phyloP scores from a whole-genome alignment of 2,888 invertebrate genomes.

The Acrobasis consociella region DNA sequence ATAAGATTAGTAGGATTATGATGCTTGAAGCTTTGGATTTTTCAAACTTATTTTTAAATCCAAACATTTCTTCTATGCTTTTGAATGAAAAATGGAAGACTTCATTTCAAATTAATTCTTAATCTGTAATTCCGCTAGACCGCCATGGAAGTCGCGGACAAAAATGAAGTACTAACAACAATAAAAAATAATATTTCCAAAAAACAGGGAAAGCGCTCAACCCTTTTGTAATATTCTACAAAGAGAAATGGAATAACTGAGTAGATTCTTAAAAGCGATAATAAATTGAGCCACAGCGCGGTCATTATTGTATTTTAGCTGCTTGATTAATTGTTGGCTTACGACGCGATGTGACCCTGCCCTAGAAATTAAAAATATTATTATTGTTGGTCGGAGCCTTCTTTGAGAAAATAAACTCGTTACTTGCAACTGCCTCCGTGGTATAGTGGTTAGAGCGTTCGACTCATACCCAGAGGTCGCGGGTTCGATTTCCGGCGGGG shows the following conservation, averaged over 20 bases:
- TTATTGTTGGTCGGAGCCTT: neutral
- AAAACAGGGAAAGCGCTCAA: conserved; percentile 39
- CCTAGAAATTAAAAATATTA: neutral
- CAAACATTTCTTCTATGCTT: too few species aligned
- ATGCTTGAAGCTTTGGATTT: too few species aligned
- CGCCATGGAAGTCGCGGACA: neutral
- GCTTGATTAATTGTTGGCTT: conserved; percentile 20
- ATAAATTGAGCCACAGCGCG: conserved; percentile 55
- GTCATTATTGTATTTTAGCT: conserved; percentile 41
- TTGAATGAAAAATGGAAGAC: too few species aligned
- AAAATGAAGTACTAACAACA: neutral
- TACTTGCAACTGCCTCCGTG: too few species aligned
- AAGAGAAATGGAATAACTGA: conserved; percentile 50
- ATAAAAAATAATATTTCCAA: conserved; percentile 22
- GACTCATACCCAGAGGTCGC: too few species aligned
- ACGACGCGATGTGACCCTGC: neutral
- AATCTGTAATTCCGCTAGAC: neutral
- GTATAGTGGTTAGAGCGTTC: too few species aligned
- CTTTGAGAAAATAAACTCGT: too few species aligned
- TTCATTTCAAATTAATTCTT: neutral
- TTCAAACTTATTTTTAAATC: too few species aligned
- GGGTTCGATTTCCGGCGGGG: too few species aligned
- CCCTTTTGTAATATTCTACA: conserved; percentile 55
- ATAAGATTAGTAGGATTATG: too few species aligned
- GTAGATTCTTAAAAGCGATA: conserved; percentile 48